Evolutionary conservation across 2,888 invertebrate genomes (phyloP).

Genomic region (Phortica magna): DNA sequence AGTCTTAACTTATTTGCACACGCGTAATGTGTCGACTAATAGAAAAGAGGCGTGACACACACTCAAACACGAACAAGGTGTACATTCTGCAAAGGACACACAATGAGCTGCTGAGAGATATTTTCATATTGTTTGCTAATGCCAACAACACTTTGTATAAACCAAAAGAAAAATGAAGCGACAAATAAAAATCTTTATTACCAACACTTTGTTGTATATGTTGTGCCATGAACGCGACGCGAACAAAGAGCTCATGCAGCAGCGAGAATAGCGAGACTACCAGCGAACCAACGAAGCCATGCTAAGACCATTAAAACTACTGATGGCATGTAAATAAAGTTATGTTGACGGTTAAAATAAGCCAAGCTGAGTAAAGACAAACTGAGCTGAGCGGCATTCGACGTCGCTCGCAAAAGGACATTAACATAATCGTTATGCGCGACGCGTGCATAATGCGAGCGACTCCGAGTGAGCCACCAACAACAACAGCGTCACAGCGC

Average conservation of each 20-base stretch:
- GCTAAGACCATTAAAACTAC: constrained; percentile 67
- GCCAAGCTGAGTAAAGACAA: constrained; percentile 66
- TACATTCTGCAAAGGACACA: not conserved
- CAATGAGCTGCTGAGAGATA: not conserved
- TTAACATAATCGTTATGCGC: constrained; percentile 71
- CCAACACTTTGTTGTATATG: constrained; percentile 69
- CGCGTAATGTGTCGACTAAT: not conserved
- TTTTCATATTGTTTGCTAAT: constrained; percentile 21
- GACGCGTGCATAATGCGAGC: constrained; percentile 66
- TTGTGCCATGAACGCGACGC: too few species aligned
- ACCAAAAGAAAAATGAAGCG: constrained; percentile 9
- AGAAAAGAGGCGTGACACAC: not conserved
- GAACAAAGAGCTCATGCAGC: too few species aligned
- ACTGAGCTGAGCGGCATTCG: constrained; percentile 45
- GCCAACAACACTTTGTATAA: constrained; percentile 3
- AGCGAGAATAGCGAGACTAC: not conserved
- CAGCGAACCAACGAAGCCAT: not conserved
- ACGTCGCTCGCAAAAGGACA: constrained; percentile 49
- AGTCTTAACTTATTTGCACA: not conserved
- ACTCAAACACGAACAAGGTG: not conserved
- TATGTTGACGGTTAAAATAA: constrained; percentile 60
- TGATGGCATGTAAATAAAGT: constrained; percentile 70
- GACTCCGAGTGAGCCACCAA: constrained; percentile 4
- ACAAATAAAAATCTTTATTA: constrained; percentile 51
- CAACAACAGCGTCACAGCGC: not conserved